A percentile compares a stretch with the other conserved stretches of the same genome.
Conservation (phyloP, 1,140 invertebrate species). For the Littorina saxatilis region DNA sequence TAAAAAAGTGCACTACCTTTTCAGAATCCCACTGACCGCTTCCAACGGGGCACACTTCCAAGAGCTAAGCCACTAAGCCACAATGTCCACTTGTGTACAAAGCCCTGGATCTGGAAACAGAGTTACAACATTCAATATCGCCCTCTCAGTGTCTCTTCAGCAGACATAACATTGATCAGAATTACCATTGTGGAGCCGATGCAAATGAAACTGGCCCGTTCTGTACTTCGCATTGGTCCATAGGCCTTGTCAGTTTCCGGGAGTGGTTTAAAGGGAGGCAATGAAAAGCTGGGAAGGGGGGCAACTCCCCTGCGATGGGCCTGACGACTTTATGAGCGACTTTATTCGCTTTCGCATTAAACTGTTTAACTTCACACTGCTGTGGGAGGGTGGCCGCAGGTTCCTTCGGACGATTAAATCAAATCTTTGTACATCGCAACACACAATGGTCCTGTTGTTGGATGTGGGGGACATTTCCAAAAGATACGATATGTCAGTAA, state of each 20-base stretch:
- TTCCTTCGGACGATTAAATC: neutral
- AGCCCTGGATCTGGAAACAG: neutral
- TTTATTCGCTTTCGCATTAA: neutral
- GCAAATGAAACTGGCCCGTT: neutral
- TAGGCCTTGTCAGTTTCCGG: neutral
- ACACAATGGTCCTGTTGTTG: neutral
- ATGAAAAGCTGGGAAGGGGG: too few relatives aligned
- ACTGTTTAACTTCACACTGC: neutral
- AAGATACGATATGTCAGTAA: neutral
- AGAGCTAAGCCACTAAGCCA: neutral
- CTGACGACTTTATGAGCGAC: neutral
- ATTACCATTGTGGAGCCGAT: neutral
- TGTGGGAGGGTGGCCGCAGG: neutral
- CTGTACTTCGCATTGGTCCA: neutral
- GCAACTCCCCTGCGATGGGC: neutral
- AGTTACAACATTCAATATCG: too few relatives aligned
- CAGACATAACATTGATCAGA: neutral
- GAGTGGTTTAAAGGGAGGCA: neutral
- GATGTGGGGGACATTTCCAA: neutral
- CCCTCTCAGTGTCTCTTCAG: too few relatives aligned
- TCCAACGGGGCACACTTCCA: neutral
- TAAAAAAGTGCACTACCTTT: neutral
- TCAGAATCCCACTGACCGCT: neutral
- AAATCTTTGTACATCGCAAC: neutral
- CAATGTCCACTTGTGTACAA: constrained; percentile 5